Evolutionary conservation across 2,888 invertebrate species (phyloP).

Genomic region (Neocrepidodera transversa): DNA sequence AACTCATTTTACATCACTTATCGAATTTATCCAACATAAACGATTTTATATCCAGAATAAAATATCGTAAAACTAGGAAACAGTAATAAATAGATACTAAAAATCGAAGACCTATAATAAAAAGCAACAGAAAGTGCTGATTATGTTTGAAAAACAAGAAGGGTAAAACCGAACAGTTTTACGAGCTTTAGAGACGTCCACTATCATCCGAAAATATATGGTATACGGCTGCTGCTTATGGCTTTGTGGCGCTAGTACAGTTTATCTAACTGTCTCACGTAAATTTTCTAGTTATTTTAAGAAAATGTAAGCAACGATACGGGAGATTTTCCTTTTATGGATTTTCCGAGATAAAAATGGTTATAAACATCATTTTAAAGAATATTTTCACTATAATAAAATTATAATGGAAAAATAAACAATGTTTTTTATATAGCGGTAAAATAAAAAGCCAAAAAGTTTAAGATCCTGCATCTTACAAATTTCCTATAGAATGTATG

Average conservation of each 20-base stretch:
- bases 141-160: constrained; percentile 15
- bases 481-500: no score
- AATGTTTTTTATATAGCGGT: no score
- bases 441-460: no score
- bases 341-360: neutral
- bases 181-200: constrained; percentile 6
- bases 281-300: constrained; percentile 6
- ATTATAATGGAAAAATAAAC: no score
- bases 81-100: constrained; percentile 6
- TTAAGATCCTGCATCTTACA: no score
- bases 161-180: constrained; percentile 10
- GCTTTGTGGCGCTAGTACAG: constrained; percentile 7
- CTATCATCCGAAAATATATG: neutral
- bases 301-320: neutral
- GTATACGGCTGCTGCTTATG: constrained; percentile 4
- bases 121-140: constrained; percentile 13
- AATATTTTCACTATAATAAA: no score
- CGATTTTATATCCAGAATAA: constrained; percentile 7
- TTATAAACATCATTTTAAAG: no score
- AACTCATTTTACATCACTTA: constrained; percentile 4
- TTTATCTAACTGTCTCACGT: constrained; percentile 5
- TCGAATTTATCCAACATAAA: constrained; percentile 1
- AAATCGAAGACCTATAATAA: constrained; percentile 7
- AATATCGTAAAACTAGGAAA: constrained; percentile 1
- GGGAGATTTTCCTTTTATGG: constrained; percentile 1